These are phyloP conservation scores for Takifugu rubripes DNA, from an alignment of 2,797 vertebrate species.

Conservation along the genomic window DNA sequence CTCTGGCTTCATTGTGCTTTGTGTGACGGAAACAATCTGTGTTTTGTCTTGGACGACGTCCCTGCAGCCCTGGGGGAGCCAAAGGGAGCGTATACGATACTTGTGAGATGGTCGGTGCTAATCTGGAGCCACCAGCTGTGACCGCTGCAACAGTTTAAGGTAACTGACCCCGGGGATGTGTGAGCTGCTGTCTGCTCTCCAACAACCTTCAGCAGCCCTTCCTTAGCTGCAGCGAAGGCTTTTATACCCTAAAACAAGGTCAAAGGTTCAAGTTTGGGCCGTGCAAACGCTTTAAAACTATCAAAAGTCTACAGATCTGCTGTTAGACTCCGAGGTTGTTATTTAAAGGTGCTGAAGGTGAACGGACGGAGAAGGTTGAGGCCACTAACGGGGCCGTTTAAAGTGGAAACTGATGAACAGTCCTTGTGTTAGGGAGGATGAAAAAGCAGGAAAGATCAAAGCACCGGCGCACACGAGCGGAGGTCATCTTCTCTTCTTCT, in stretches of 20 bases:
- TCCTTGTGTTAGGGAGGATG: slow-evolving; percentile 32
- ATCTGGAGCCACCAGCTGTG: slow-evolving; percentile 31
- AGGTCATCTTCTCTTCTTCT: slow-evolving; percentile 32
- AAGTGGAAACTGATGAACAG: slow-evolving; percentile 6
- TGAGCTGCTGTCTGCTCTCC: slow-evolving; percentile 11
- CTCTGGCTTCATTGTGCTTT: slow-evolving; percentile 45
- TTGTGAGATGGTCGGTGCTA: slow-evolving; percentile 38
- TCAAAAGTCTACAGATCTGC: too few species aligned
- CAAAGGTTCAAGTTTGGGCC: slow-evolving; percentile 44
- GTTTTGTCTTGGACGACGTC: slow-evolving; percentile 46
- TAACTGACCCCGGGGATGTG: slow-evolving; percentile 16
- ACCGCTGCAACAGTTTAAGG: slow-evolving; percentile 15
- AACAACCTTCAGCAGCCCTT: slow-evolving; percentile 23
- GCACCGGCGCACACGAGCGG: slow-evolving; percentile 14
- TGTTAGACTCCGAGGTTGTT: too few species aligned
- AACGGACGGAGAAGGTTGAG: not conserved
- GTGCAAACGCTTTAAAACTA: slow-evolving; percentile 3
- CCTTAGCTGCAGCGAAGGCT: slow-evolving; percentile 9
- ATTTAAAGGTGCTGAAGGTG: not conserved
- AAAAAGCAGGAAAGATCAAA: slow-evolving; percentile 23
- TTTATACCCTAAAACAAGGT: slow-evolving; percentile 24
- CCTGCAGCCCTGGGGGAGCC: slow-evolving; percentile 20
- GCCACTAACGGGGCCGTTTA: slow-evolving; percentile 14
- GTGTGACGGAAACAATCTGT: slow-evolving; percentile 68
- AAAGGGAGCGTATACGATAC: slow-evolving; percentile 43